Percentiles rank a stretch among this genome's conserved stretches.
Evolutionary conservation across 2,113 vertebrate genomes (phyloP).

Genomic region (Heterocephalus glaber): DNA sequence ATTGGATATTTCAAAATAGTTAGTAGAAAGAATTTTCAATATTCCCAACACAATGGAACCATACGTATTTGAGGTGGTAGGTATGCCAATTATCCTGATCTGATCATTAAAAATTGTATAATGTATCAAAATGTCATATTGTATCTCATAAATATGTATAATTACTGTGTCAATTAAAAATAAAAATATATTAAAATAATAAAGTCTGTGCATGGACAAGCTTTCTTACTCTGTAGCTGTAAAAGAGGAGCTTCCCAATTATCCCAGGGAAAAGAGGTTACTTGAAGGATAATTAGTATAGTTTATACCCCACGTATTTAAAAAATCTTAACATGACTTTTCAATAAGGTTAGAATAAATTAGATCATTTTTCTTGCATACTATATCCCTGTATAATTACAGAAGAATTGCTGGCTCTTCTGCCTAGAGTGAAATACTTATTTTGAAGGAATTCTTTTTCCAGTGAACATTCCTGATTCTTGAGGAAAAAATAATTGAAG

Average conservation of each 20-base stretch:
- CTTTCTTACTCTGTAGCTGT: background rate
- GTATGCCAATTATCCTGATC: background rate
- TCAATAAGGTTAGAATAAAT: constrained; percentile 16
- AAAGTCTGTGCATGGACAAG: background rate
- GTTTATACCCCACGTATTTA: background rate
- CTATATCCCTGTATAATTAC: background rate
- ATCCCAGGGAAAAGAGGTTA: background rate
- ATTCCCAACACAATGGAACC: background rate
- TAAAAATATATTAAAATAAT: background rate
- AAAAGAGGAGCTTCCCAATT: constrained; percentile 11
- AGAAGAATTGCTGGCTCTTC: background rate
- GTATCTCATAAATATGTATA: background rate
- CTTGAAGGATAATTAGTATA: background rate
- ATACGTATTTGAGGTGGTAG: background rate
- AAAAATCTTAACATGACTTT: constrained; percentile 31
- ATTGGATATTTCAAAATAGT: background rate
- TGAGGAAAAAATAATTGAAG: background rate
- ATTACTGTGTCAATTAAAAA: background rate
- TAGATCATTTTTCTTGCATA: constrained; percentile 18
- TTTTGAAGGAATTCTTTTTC: constrained; percentile 40
- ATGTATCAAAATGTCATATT: background rate
- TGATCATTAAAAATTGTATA: background rate
- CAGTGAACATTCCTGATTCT: background rate
- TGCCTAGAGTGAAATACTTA: constrained; percentile 12
- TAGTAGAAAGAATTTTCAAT: background rate